phyloP scores from a whole-genome alignment of 2,113 vertebrate genomes.

The Xyliphius kryptos region DNA sequence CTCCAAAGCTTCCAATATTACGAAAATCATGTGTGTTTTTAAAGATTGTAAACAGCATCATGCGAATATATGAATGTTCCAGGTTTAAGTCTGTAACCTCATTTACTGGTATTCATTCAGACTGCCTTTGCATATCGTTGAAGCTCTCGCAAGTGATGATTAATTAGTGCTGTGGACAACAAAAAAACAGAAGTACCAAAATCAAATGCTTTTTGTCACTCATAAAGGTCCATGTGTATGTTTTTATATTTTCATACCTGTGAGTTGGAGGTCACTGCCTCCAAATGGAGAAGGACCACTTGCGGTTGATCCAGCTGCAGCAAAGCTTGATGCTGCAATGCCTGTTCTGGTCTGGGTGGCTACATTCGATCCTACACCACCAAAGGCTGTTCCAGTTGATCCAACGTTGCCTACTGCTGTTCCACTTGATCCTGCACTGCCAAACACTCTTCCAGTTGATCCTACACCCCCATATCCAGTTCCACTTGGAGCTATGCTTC shows the following conservation, averaged over 20 bases:
- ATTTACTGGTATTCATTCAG: conserved; percentile 40
- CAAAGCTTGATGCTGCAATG: background rate
- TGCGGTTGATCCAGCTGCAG: conserved; percentile 2
- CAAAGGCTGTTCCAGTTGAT: conserved; percentile 7
- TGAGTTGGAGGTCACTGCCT: background rate
- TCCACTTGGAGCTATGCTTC: background rate
- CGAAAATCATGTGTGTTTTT: too few relatives aligned
- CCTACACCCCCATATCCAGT: conserved; percentile 1
- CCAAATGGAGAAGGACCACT: conserved; percentile 29
- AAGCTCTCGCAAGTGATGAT: conserved; percentile 53
- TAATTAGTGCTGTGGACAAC: conserved; percentile 38
- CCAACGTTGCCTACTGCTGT: background rate
- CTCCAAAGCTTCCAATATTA: background rate
- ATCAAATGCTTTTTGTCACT: background rate
- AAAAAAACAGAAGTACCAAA: background rate
- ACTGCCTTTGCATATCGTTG: conserved; percentile 47
- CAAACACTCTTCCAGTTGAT: conserved; percentile 6
- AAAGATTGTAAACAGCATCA: background rate
- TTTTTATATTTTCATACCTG: conserved; percentile 39
- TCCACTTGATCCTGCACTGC: background rate
- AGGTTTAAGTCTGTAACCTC: background rate
- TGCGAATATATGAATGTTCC: background rate
- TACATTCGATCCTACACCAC: background rate
- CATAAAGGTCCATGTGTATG: background rate
- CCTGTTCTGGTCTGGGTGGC: background rate